These are phyloP conservation scores for Tachina lurida DNA, from an alignment of 2,888 invertebrate species.

Conservation along the genomic window DNA sequence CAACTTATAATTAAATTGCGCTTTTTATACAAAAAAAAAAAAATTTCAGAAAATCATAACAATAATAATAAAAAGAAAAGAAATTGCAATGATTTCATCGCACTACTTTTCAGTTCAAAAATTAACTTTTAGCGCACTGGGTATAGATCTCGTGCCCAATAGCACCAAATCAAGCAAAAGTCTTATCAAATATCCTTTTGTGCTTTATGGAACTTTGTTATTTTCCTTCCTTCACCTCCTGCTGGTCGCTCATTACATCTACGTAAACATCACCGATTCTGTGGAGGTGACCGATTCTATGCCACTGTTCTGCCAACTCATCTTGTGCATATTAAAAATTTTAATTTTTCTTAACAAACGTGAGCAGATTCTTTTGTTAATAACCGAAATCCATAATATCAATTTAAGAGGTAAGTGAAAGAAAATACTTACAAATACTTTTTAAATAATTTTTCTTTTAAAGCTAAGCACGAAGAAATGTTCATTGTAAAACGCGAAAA, in stretches of 20 bases:
- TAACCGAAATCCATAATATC: conserved; percentile 18
- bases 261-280: conserved; percentile 31
- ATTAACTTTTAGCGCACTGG: conserved; percentile 26
- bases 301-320: conserved; percentile 37
- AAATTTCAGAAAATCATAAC: too few relatives aligned
- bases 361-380: conserved; percentile 16
- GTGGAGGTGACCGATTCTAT: conserved; percentile 38
- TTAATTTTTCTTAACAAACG: conserved; percentile 38
- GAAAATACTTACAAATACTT: background rate
- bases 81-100: conserved; percentile 11
- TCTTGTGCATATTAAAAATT: conserved; percentile 43
- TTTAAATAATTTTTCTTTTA: background rate
- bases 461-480: conserved; percentile 46
- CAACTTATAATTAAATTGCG: too few relatives aligned
- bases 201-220: conserved; percentile 22
- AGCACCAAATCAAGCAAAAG: background rate
- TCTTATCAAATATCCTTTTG: conserved; percentile 10
- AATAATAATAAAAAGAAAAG: too few relatives aligned
- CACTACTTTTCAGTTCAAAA: conserved; percentile 52
- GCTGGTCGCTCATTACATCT: conserved; percentile 10
- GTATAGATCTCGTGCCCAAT: conserved; percentile 7
- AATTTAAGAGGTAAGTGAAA: conserved; percentile 16
- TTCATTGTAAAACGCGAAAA: conserved; percentile 24
- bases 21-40: too few relatives aligned
- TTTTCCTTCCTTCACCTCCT: background rate